Conservation (phyloP, 2,797 vertebrate species). For the Sus cebifrons region DNA sequence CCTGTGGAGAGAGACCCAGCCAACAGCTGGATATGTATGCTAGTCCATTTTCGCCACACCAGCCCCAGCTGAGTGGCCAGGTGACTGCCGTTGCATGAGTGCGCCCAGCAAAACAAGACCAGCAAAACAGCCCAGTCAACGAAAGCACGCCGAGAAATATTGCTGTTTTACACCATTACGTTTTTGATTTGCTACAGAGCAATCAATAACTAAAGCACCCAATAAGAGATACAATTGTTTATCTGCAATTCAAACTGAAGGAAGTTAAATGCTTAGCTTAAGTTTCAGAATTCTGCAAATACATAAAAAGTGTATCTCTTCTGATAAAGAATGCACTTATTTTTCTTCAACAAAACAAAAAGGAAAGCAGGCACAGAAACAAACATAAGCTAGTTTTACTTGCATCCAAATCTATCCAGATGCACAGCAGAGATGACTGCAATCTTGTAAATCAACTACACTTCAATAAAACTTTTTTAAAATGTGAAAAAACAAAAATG, state of each 20-base stretch:
- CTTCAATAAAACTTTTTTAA: no score
- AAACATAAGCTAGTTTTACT: conserved; percentile 53
- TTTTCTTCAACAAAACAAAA: conserved; percentile 67
- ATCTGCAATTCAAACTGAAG: conserved; percentile 36
- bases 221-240: not conserved
- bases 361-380: conserved; percentile 5
- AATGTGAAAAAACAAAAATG: not conserved
- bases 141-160: not conserved
- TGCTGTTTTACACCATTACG: conserved; percentile 31
- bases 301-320: not conserved
- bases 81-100: not conserved
- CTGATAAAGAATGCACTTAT: not conserved
- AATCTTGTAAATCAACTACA: no score
- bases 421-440: not conserved
- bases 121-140: not conserved
- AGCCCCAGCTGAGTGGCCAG: not conserved
- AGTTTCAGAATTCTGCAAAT: conserved; percentile 52
- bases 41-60: not conserved
- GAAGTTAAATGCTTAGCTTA: conserved; percentile 22
- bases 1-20: not conserved
- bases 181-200: conserved; percentile 29
- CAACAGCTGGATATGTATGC: not conserved
- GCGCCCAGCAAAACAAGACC: not conserved
- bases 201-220: not conserved
- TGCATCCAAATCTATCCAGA: conserved; percentile 44